These are phyloP conservation scores for Climacteris rufus DNA, from an alignment of 2,113 vertebrate genomes.

Conservation along the genomic window DNA sequence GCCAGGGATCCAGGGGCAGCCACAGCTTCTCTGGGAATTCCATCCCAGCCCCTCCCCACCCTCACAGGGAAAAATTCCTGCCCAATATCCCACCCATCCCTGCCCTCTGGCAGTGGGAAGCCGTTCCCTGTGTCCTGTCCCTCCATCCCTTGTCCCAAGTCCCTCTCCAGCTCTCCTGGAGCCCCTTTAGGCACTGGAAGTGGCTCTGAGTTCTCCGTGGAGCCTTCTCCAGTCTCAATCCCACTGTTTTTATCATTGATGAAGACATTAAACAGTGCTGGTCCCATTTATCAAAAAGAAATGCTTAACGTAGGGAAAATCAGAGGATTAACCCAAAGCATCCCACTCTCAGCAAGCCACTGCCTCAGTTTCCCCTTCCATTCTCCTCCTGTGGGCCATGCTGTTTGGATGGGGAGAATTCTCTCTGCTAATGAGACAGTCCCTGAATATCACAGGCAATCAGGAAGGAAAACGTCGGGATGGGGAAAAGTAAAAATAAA, in stretches of 20 bases:
- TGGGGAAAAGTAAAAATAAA: constrained; percentile 42
- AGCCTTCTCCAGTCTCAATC: not conserved
- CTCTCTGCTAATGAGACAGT: not conserved
- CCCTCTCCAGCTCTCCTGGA: not conserved
- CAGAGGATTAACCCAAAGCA: not conserved
- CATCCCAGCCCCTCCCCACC: rapidly evolving
- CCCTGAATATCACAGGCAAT: not conserved
- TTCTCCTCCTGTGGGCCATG: not conserved
- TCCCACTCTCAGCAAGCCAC: rapidly evolving
- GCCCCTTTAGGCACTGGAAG: rapidly evolving
- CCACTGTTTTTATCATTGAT: rapidly evolving
- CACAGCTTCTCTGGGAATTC: rapidly evolving
- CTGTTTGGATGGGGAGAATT: not conserved
- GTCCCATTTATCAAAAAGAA: not conserved
- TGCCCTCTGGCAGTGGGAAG: not conserved
- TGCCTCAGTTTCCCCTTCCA: constrained; percentile 5
- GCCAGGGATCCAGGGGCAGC: not conserved
- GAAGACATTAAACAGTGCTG: not conserved
- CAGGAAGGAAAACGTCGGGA: constrained; percentile 45
- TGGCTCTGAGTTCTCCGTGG: not conserved
- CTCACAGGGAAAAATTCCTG: not conserved
- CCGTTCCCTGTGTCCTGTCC: not conserved
- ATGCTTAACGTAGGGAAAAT: not conserved
- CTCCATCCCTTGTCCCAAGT: not conserved
- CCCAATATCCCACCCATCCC: not conserved